Evolutionary conservation across 2,888 invertebrate genomes (phyloP), one percentile per base, ranked within the genome.

Genomic region (Osmoderma eremita): DNA sequence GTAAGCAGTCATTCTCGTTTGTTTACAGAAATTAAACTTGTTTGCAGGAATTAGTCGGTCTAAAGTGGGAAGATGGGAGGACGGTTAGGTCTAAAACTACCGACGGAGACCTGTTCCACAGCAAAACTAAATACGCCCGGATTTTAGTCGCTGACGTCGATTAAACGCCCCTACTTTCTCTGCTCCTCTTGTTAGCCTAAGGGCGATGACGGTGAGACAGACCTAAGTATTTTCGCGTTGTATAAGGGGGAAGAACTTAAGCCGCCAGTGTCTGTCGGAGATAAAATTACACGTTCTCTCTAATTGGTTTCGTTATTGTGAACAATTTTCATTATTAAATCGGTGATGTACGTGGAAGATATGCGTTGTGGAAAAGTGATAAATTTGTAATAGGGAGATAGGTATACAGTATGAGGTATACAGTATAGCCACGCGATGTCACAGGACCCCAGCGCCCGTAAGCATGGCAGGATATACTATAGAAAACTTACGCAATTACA

Each of bases 11-110:
- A 24, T 39, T 50, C 58, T 58, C 65, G 50, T 49, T 58, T 78
- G 78, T 79, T 79, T 78, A 78, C 74, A 71, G 75, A 77, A 79
- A 79, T 78, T 77, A 78, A 79, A 77, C 78, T 77, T 78, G 78
- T 78, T 78, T 78, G 77, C 75, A 72, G 75, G 75, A 76, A 77
- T 78, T 78, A 79, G 76, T 58, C 65, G 38, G 65, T 67, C 65
- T 68, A 61, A 62, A 65, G 65, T 65, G 65, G 58, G 42, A 49
- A 48, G 22, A 42, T 8, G n/a, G 63, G 24, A 17, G 8, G 24
- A 38, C 15, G 36, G 56, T 8, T 8, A 13, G 41, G 22, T n/a
- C 50, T n/a, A 30, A 30, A 51, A 24, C 6, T n/a, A 8, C 10
- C 50, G 30, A 15, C 24, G n/a, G 20, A 12, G 4, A 10, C 22